phyloP scores from a whole-genome alignment of 2,888 invertebrate genomes.

The Macaria liturata region DNA sequence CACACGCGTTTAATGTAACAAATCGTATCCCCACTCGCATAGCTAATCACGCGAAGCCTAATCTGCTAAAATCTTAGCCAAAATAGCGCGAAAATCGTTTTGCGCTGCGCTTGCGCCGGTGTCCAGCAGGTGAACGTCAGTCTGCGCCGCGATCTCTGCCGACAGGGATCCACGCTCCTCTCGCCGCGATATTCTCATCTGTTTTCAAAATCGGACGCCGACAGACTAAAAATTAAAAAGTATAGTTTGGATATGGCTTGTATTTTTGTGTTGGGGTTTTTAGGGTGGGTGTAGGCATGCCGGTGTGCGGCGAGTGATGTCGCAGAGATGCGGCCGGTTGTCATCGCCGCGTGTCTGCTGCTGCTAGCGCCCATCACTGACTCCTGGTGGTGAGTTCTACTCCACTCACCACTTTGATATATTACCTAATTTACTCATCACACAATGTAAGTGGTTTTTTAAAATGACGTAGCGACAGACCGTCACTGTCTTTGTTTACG shows the following conservation, averaged over 20 bases:
- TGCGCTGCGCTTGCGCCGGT: conserved; percentile 73
- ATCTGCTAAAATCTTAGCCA: conserved; percentile 80
- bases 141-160: conserved; percentile 76
- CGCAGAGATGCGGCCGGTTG: conserved; percentile 87
- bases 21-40: conserved; percentile 59
- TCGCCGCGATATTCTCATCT: conserved; percentile 70
- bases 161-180: conserved; percentile 74
- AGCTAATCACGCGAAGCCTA: conserved; percentile 77
- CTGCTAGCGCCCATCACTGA: conserved; percentile 94
- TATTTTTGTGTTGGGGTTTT: conserved; percentile 39
- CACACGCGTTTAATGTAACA: conserved; percentile 63
- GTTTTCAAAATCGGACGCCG: conserved; percentile 62
- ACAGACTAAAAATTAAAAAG: conserved; percentile 32
- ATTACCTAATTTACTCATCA: too few relatives aligned
- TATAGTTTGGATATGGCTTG: conserved; percentile 27
- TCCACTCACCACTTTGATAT: conserved; percentile 6
- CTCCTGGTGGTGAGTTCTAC: conserved; percentile 91
- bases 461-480: conserved; percentile 6
- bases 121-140: conserved; percentile 77
- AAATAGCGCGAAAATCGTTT: conserved; percentile 82
- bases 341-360: conserved; percentile 92
- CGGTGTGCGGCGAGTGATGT: conserved; percentile 74
- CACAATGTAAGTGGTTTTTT: background rate
- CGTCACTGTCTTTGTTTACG: conserved; percentile 1
- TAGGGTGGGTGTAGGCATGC: conserved; percentile 43